Base-by-base conservation (phyloP, 30 jellyfish, hydroid and myxozoan genomes). In the Aurelia sp. region DNA sequence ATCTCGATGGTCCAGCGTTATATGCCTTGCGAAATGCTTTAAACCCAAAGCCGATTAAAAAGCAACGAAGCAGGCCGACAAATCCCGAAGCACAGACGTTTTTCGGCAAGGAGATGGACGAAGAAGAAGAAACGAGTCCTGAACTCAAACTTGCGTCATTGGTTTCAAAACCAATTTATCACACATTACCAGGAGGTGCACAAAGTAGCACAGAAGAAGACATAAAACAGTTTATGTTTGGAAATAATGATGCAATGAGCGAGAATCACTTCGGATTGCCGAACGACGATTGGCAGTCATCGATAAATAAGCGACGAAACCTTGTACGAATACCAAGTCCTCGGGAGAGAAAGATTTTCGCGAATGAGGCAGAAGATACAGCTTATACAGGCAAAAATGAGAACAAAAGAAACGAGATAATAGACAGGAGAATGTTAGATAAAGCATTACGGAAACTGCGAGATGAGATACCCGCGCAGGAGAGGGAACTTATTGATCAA, bases 151-250 rank as follows among this genome's bases (percentile, higher is more conserved):
- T 93, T 13, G 98, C 98, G 6, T 67, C 96, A 11, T 62, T 93
- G 10, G 73, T 93, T 27, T 93, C 98, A 9, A 93, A 93, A 72
- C 98, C 98, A 18, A 88, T 93, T 13, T 77, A 77, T 58, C 98
- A 93, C 87, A 55, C 69, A 13, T 27, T 72, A 22, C 87, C 87
- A 57, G 85, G 57, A 10, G 73, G 82, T 8, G 41, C 10, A 11
- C 23, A 48, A 11, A 80, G 55, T 21, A 66, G 68, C 18, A 18
- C 93, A 13, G 93, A 84, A 21, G 76, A 84, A 7, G 87, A 84
- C 13, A 53, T 70, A 12, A 84, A 73, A 47, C 81, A 84, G 72
- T 84, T 71, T 40, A 84, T 84, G 93, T 84, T 84, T 31, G 81
- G 81, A 18, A 58, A 65, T 44, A 72, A 62, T 41, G 82, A 72